Evolutionary conservation across 2,113 vertebrate genomes (phyloP).

Genomic region (Mus pahari): DNA sequence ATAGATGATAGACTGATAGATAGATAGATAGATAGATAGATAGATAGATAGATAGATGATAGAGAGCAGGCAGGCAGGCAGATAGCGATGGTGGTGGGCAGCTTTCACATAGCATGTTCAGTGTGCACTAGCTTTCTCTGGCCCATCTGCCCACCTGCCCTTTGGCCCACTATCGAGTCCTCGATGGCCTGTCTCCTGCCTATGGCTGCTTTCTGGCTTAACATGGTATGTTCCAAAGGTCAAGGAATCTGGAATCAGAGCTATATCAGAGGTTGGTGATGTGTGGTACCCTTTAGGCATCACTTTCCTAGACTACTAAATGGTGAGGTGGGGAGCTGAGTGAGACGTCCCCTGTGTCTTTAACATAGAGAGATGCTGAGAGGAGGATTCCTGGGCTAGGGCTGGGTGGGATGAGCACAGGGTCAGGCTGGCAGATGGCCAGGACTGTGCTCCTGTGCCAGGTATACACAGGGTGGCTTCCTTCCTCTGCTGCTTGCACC

Average conservation of each 20-base stretch:
- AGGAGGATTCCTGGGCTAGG: neutral
- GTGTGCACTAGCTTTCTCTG: fast-evolving
- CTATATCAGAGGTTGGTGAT: neutral
- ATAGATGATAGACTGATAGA: neutral
- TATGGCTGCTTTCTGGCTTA: neutral
- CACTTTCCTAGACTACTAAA: neutral
- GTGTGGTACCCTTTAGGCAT: neutral
- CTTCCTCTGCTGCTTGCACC: too few species aligned
- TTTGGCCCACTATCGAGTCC: neutral
- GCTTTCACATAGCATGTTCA: fast-evolving
- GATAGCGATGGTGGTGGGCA: neutral
- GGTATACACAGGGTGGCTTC: fast-evolving
- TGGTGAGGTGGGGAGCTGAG: too few species aligned
- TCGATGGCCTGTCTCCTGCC: neutral
- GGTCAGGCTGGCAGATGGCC: neutral
- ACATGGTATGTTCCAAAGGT: neutral
- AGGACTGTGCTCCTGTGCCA: neutral
- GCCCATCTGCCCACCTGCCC: neutral
- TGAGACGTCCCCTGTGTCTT: neutral
- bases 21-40: neutral
- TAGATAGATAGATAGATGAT: neutral
- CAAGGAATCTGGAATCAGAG: neutral
- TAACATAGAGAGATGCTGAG: neutral
- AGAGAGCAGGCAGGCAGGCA: too few species aligned
- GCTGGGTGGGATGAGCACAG: too few species aligned